Base-by-base conservation (phyloP, 2,113 vertebrate genomes). In the Ictidomys tridecemlineatus region DNA sequence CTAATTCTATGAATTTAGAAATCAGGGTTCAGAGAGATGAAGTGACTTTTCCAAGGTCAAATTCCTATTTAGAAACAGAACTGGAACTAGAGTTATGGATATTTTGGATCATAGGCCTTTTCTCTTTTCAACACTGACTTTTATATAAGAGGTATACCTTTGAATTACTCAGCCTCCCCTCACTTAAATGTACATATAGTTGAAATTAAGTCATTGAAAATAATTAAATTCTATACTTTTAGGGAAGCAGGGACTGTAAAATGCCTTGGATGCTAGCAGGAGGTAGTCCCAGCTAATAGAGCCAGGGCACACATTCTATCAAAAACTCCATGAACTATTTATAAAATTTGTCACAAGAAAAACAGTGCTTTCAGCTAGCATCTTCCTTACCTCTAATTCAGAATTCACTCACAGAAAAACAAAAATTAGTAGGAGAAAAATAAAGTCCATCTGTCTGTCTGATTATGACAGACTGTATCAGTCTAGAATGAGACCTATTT, bases 161-260 rank as follows among this genome's bases (percentile, higher is more conserved):
- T 90, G 56, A 91, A 63, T 76, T 63, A 1, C 32, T n/a, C 77
- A 51, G 0, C 16, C 58, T 63, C 13, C 3, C 11, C 93, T 94
- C 32, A 94, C 53, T 91, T 88, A 88, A 87, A 69, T 91, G 94
- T 28, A 13, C 48, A 53, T 63, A 45, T 67, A 69, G 63, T 95
- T 96, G 87, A 96, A 73, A 85, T 85, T 63, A 93, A 97, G 69
- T 91, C 39, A 69, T 80, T 82, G 42, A 96, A 96, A 93, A 83
- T 82, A 95, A 88, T 89, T 85, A 67, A 96, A 91, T 67, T 96
- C 11, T 94, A 72, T 65, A 53, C 30, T 93, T 95, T 80, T 82
- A 93, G 63, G 51, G 45, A 93, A 88, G 63, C n/a, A 39, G 58
- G 58, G 37, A 86, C n/a, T 80, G 83, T 45, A 17, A 78, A 94